These are phyloP conservation scores for Melanerpes formicivorus DNA, from an alignment of 2,113 vertebrate species.

Conservation along the genomic window DNA sequence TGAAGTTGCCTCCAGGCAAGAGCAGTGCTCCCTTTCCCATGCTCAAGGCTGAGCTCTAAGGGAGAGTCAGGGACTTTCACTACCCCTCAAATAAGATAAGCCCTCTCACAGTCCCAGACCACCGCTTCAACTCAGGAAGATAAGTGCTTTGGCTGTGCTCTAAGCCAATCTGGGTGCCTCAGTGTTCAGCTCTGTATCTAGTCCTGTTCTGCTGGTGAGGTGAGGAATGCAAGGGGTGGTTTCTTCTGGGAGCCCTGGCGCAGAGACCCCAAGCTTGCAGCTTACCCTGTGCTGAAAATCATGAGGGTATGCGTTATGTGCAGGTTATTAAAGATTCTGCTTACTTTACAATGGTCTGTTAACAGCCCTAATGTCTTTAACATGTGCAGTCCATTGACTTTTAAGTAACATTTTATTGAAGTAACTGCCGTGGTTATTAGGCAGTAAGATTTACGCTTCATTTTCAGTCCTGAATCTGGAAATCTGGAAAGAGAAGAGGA, in stretches of 20 bases:
- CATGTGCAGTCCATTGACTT: constrained; percentile 86
- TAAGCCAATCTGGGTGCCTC: background rate
- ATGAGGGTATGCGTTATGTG: background rate
- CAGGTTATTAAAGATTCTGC: constrained; percentile 83
- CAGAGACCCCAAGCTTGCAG: background rate
- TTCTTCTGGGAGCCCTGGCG: background rate
- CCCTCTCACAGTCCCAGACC: background rate
- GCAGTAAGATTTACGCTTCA: constrained; percentile 86
- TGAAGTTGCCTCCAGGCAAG: background rate
- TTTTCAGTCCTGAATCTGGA: constrained; percentile 78
- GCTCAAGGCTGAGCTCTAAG: background rate
- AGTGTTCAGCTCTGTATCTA: background rate
- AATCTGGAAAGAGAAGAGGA: constrained; percentile 22
- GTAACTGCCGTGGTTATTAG: constrained; percentile 84
- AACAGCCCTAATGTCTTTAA: constrained; percentile 85
- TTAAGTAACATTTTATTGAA: constrained; percentile 86
- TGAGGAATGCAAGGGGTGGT: background rate
- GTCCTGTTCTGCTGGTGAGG: background rate
- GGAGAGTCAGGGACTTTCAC: background rate
- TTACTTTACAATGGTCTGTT: constrained; percentile 84
- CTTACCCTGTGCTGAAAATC: constrained; percentile 42
- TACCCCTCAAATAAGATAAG: rapidly evolving
- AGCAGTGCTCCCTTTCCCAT: background rate
- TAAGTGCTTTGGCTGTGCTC: background rate
- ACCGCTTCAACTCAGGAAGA: background rate